phyloP scores from a whole-genome alignment of 64 coral and sea anemone species.

The Catalaphyllia jardinei region DNA sequence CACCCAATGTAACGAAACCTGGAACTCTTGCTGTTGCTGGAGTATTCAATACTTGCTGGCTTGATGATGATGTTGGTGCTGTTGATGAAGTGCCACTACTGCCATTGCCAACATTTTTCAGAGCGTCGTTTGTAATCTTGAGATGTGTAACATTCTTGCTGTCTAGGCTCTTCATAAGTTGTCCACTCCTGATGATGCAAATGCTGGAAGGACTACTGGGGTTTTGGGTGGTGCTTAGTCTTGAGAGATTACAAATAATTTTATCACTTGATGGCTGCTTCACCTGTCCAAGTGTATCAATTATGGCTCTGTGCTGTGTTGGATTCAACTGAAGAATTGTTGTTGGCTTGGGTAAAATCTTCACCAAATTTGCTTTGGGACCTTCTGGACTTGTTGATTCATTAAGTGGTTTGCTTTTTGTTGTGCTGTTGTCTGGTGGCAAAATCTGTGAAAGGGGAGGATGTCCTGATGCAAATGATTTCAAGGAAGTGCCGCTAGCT shows the following conservation, averaged over 20 bases:
- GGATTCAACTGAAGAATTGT: constrained; percentile 22
- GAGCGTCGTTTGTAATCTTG: constrained; percentile 59
- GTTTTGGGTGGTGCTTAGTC: constrained; percentile 14
- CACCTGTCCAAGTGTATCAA: constrained; percentile 29
- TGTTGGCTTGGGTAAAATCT: constrained; percentile 33
- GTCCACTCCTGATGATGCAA: constrained; percentile 29
- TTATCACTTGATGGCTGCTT: constrained; percentile 44
- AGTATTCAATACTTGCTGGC: background rate
- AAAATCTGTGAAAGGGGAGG: background rate
- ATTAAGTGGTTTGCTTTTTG: background rate
- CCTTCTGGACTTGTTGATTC: background rate
- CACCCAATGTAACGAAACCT: background rate
- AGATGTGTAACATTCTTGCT: constrained; percentile 68
- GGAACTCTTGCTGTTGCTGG: background rate
- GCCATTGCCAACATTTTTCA: constrained; percentile 4
- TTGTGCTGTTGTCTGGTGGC: background rate
- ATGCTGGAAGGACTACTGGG: constrained; percentile 1
- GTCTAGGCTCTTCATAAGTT: constrained; percentile 44
- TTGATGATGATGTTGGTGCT: background rate
- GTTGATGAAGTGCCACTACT: background rate
- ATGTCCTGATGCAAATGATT: background rate
- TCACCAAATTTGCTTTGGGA: background rate
- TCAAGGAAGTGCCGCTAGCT: background rate
- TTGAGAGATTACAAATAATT: constrained; percentile 30
- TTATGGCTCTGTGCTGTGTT: constrained; percentile 10